phyloP scores from a whole-genome alignment of 2,797 vertebrate genomes.

The Nasua narica region DNA sequence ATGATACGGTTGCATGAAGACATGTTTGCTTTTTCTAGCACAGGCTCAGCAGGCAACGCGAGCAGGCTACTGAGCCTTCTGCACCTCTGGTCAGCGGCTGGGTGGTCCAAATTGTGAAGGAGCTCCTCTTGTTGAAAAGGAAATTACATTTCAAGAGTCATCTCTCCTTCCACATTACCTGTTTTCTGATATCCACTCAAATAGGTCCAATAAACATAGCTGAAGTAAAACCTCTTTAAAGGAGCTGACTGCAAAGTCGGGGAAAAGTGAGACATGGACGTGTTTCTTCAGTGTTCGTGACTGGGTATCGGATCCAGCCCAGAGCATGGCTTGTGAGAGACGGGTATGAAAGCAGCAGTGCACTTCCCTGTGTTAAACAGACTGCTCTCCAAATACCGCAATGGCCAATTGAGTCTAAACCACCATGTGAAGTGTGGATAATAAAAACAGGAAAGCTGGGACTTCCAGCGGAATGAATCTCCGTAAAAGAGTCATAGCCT shows the following conservation, averaged over 20 bases:
- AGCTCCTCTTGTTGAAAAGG: neutral
- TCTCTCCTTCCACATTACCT: neutral
- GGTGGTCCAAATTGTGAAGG: neutral
- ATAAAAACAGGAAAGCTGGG: conserved; percentile 75
- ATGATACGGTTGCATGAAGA: neutral
- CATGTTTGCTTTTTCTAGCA: neutral
- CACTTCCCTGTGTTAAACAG: neutral
- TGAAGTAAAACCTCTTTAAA: neutral
- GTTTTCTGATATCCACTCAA: neutral
- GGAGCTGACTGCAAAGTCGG: neutral
- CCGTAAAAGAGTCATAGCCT: conserved; percentile 74
- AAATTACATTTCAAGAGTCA: neutral
- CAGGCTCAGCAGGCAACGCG: neutral
- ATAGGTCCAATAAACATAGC: neutral
- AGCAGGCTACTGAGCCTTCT: neutral
- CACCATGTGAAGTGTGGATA: conserved; percentile 68
- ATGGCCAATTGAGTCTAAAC: conserved; percentile 73
- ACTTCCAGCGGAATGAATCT: conserved; percentile 65
- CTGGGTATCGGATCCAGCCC: neutral
- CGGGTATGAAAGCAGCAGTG: conserved; percentile 1
- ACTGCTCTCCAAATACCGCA: conserved; percentile 68
- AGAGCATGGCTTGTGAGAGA: neutral
- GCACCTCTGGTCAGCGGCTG: neutral
- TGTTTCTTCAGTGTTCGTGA: neutral
- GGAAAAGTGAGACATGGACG: neutral